Conservation (phyloP, 2,113 vertebrate species). For the Bombycilla garrulus region DNA sequence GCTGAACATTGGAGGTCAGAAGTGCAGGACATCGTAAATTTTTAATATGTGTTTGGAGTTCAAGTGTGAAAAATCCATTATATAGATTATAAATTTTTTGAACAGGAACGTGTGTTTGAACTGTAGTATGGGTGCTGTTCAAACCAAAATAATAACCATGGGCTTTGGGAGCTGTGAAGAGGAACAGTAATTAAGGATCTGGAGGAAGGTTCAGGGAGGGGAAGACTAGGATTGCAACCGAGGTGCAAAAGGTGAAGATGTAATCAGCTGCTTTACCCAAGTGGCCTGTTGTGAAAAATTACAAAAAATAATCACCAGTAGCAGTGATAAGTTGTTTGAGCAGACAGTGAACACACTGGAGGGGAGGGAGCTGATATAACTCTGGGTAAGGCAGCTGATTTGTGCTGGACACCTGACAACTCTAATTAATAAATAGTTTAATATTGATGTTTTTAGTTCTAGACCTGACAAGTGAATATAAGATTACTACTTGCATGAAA, state of each 20-base stretch:
- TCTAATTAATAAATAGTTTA: constrained; percentile 45
- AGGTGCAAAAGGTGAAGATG: constrained; percentile 35
- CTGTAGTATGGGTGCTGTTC: neutral
- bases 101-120: neutral
- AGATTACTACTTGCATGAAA: neutral
- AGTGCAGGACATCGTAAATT: constrained; percentile 10
- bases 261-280: constrained; percentile 47
- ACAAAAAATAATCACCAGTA: constrained; percentile 28
- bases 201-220: neutral
- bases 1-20: neutral
- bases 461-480: constrained; percentile 12
- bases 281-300: constrained; percentile 45
- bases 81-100: constrained; percentile 40
- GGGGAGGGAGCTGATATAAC: neutral
- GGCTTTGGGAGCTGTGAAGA: neutral
- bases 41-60: constrained; percentile 52
- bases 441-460: constrained; percentile 10
- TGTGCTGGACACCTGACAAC: neutral
- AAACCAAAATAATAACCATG: neutral
- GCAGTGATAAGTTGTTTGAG: constrained; percentile 18
- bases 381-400: neutral
- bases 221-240: neutral
- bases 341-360: neutral
- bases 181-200: constrained; percentile 24
- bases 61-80: constrained; percentile 59